Evolutionary conservation across 1,140 invertebrate species (phyloP), one percentile per base, ranked within the genome.

Genomic region (Drosophila erecta): DNA sequence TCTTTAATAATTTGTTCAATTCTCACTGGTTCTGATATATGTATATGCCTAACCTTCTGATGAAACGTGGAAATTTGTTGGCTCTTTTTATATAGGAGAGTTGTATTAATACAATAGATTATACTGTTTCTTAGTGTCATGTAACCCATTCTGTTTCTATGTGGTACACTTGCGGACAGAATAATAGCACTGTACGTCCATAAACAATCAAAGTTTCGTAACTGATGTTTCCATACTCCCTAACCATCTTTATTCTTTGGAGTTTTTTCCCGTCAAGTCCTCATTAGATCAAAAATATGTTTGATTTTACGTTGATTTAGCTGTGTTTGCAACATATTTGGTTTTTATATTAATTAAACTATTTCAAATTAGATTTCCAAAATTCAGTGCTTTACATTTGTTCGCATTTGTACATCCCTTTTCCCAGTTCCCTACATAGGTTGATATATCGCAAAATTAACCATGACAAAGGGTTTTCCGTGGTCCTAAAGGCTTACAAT

Each of bases 401-500:
- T 64, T 14, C 58, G 64, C 47, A 22, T 40, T 41, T 53, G 47
- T 61, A 53, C 37, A 12, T n/a, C 15, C 17, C n/a, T 50, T 35
- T 17, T 66, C 24, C 62, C 22, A 30, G 10, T 11, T 20, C 7
- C 24, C n/a, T 37, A 22, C 46, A 41, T 30, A 15, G 8, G 14
- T 49, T 59, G 11, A 40, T 55, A 37, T 40, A 40, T 40, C 20
- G 15, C 5, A 50, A 38, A 22, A 41, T 15, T 53, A 64, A 44
- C 56, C 59, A 61, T 50, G 27, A 50, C n/a, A 20, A 11, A 12
- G 40, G 20, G 20, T 27, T 27, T 27, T 33, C 40, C 17, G 24
- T 17, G 46, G 40, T 65, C 37, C 50, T 44, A 40, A 17, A 50
- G 59, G 65, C 72, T 60, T 70, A 75, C 50, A 76, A 84, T 73